Evolutionary conservation across 2,113 vertebrate species (phyloP).

Genomic region (Plectropomus leopardus): DNA sequence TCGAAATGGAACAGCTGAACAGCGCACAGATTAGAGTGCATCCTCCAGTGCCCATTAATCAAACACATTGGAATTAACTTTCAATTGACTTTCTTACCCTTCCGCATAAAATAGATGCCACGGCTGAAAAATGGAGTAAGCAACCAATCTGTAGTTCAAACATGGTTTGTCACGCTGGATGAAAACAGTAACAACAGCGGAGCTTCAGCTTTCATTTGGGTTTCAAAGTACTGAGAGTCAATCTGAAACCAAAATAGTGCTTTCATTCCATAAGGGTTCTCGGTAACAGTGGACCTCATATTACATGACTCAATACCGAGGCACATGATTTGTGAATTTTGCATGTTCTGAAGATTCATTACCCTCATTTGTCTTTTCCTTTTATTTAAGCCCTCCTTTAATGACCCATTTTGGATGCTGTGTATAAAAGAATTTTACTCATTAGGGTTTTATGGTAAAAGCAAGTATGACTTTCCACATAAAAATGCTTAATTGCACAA

Average conservation of each 20-base stretch:
- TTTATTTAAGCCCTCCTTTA: background rate
- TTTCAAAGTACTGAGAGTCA: constrained; percentile 36
- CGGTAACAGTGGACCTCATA: constrained; percentile 22
- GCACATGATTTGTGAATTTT: constrained; percentile 21
- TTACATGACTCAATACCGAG: constrained; percentile 23
- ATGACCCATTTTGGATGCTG: background rate
- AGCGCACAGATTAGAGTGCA: constrained; percentile 79
- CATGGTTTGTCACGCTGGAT: constrained; percentile 30
- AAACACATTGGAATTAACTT: constrained; percentile 85
- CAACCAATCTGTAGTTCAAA: constrained; percentile 74
- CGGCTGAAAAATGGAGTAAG: constrained; percentile 70
- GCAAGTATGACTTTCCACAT: background rate
- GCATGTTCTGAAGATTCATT: constrained; percentile 14
- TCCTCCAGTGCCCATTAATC: constrained; percentile 85
- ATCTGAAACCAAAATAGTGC: constrained; percentile 17
- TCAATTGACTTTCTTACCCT: constrained; percentile 85
- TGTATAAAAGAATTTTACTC: background rate
- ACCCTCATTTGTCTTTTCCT: constrained; percentile 1
- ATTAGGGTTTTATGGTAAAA: background rate
- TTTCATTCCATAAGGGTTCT: constrained; percentile 45
- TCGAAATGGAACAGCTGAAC: constrained; percentile 76
- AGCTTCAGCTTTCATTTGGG: constrained; percentile 43
- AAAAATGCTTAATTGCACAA: constrained; percentile 3
- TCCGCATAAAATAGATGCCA: constrained; percentile 70
- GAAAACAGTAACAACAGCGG: constrained; percentile 40